A percentile compares a stretch with the other conserved stretches of the same genome.
phyloP scores from a whole-genome alignment of 1,140 invertebrate genomes.

The Lycorma delicatula region DNA sequence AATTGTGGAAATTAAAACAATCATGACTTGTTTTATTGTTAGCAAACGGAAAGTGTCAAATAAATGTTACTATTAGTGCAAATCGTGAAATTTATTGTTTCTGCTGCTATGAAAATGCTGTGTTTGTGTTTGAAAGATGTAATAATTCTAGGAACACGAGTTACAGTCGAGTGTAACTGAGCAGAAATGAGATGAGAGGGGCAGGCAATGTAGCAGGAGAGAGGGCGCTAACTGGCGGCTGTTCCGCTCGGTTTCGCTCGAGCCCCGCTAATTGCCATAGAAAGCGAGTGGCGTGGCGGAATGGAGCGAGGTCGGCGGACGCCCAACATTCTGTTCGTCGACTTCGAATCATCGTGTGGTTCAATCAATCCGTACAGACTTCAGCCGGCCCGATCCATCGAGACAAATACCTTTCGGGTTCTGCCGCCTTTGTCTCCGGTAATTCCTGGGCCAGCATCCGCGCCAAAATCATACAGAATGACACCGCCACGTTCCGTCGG shows the following conservation, averaged over 20 bases:
- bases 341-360: conserved; percentile 5
- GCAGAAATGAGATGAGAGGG: not conserved
- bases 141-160: no score
- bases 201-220: not conserved
- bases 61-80: no score
- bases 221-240: not conserved
- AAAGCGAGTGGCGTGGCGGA: conserved; percentile 4
- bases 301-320: conserved; percentile 3
- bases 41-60: no score
- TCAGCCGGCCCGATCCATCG: not conserved
- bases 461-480: conserved; percentile 11
- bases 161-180: no score
- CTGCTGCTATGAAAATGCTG: no score
- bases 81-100: no score
- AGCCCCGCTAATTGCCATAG: conserved; percentile 2
- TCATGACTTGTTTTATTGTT: no score
- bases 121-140: no score
- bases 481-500: conserved; percentile 15
- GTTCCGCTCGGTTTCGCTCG: not conserved
- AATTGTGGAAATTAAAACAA: no score
- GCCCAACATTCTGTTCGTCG: conserved; percentile 2
- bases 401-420: conserved; percentile 20
- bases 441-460: conserved; percentile 13
- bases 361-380: not conserved
- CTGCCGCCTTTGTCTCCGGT: conserved; percentile 19